Base-by-base conservation (phyloP, 64 coral and sea anemone genomes). In the Actinia equina region DNA sequence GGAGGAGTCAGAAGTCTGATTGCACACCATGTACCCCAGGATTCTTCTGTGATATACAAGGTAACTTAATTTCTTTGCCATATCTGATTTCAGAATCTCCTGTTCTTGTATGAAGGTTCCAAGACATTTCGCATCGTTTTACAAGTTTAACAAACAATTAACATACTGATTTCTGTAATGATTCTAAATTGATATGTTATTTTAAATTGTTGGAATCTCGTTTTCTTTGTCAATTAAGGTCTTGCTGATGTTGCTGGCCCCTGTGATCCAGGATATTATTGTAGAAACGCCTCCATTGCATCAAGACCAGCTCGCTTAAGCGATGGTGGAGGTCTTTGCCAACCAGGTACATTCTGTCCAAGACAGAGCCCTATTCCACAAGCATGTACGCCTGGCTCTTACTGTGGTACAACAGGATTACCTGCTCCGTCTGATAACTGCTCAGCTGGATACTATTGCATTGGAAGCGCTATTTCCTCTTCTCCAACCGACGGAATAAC, bases 11-110 rank as follows among this genome's bases (percentile, higher is more conserved):
- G 46, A 60, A 77, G 25, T 67, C 82, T 83, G 93, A 86, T 27
- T 99, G 97, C 74, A 88, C 87, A 58, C 6, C 81, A 5, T 98
- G 96, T 71, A 98, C 96, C 15, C 90, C 93, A 27, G 96, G 96
- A 43, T 90, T 85, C 55, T 98, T 91, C 74, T 98, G 96, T 70
- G 85, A 85, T 42, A 98, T 71, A 23, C 83, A 65, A 94, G 95
- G 92, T 92, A 52, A 17, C 11, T 37, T 37, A 37, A 37, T 37
- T 37, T 37, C 30, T 37, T 37, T 37, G 30, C 30, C 30, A 37
- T 37, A 37, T 37, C 30, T 37, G 30, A 37, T 37, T 37, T 37
- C 30, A 37, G 30, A 37, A 37, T 37, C 30, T 37, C 1, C 1
- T 37, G 1, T 37, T 37, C 30, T 37, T 37, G 30, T 37, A 37